Evolutionary conservation across 2,113 vertebrate genomes (phyloP).

Genomic region (Anolis sagrei): DNA sequence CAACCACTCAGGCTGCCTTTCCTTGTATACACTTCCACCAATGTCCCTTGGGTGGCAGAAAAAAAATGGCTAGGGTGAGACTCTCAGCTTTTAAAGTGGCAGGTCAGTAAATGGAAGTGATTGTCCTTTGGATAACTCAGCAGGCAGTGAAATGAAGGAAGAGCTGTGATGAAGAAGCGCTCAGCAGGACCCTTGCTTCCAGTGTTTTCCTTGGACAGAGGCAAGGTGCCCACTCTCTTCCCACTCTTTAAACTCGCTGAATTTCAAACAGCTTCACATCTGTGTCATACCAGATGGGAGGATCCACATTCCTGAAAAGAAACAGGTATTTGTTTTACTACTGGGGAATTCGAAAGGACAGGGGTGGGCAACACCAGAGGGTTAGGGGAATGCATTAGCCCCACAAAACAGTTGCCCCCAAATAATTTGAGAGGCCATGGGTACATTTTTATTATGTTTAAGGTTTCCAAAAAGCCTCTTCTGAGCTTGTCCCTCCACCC

Average conservation of each 20-base stretch:
- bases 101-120: constrained; percentile 68
- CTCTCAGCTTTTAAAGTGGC: constrained; percentile 64
- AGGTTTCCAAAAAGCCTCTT: too few relatives aligned
- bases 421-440: too few relatives aligned
- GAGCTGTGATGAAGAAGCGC: constrained; percentile 68
- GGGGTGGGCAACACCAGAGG: too few relatives aligned
- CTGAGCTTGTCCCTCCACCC: background rate
- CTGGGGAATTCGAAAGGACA: background rate
- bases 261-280: constrained; percentile 99
- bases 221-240: constrained; percentile 45
- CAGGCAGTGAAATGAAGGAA: constrained; percentile 69
- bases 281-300: constrained; percentile 97
- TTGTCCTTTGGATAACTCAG: constrained; percentile 74
- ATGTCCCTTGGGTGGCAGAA: constrained; percentile 35
- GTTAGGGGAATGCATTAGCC: too few relatives aligned
- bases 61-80: constrained; percentile 44
- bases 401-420: too few relatives aligned
- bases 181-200: constrained; percentile 64
- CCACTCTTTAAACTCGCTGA: constrained; percentile 88
- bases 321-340: constrained; percentile 45
- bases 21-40: constrained; percentile 50
- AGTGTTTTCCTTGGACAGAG: constrained; percentile 61
- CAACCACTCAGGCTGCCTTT: constrained; percentile 57
- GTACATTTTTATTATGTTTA: too few relatives aligned
- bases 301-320: constrained; percentile 93